A percentile compares a stretch with the other conserved stretches of the same genome.
Conservation (phyloP, 2,797 vertebrate genomes). For the Pseudotriccus pelzelni region DNA sequence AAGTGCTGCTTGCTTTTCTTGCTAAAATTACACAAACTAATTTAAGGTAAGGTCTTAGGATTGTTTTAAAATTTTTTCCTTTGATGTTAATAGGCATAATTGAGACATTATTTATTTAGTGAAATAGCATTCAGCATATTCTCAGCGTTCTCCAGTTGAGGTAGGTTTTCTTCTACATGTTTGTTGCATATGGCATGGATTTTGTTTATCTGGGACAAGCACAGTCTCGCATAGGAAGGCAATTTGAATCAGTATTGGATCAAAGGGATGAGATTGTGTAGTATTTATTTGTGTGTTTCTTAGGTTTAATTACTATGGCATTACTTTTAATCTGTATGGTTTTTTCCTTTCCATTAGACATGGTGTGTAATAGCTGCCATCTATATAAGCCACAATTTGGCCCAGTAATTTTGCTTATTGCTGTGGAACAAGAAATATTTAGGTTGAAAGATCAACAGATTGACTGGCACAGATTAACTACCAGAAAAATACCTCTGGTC, state of each 20-base stretch:
- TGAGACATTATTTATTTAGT: conserved; percentile 7
- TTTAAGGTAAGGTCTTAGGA: neutral
- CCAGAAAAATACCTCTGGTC: neutral
- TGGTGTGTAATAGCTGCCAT: neutral
- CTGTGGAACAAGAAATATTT: neutral
- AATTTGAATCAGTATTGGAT: neutral
- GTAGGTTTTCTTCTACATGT: neutral
- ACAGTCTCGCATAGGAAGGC: neutral
- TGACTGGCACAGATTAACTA: neutral
- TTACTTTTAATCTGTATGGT: neutral
- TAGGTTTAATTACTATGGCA: neutral
- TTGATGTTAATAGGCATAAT: conserved; percentile 10
- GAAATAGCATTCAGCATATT: neutral
- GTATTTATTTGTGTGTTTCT: neutral
- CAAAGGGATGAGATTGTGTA: neutral
- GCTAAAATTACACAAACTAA: neutral
- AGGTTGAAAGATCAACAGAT: neutral
- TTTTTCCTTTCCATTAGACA: neutral
- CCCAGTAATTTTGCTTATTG: neutral
- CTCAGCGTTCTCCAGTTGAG: neutral
- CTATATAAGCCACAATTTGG: neutral
- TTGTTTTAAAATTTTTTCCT: conserved; percentile 4
- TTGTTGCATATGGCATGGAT: neutral
- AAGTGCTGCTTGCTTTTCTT: neutral
- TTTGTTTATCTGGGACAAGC: conserved; percentile 20